Evolutionary conservation across 2,888 invertebrate species (phyloP), one percentile per base, ranked within the genome.

Genomic region (Pseudococcus jackbeardsleyi): DNA sequence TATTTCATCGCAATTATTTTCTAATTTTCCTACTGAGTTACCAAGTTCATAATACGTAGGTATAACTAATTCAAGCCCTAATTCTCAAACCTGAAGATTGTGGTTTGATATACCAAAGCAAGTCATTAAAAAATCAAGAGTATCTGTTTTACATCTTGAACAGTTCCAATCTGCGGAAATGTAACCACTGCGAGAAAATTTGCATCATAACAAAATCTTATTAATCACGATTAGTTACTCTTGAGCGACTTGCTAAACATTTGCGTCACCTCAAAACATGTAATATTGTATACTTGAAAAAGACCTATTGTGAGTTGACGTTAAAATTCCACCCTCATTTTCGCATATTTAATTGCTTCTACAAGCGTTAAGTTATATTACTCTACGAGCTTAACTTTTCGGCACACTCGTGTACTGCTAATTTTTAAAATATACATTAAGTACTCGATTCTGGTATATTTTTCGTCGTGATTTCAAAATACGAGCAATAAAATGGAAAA

Each of bases 221-320:
- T 85, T 85, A 85, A 85, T 85, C 85, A 85, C 54, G 59, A 85
- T 85, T 85, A 85, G 26, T 85, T 22, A 59, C 85, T 85, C 85
- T 85, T 59, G 33, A 59, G 85, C 26, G 64, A 85, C 59, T 85
- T 85, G 26, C 59, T 59, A 22, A 54, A 85, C 79, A 19, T 79
- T 46, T 19, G 19, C 79, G 79, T 79, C 79, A 79, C 79, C 79
- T 79, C 79, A 79, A 79, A 79, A 79, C 42, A 79, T 79, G 79
- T 79, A 42, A 42, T 79, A 79, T 42, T 79, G 46, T 79, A 79
- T 42, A 42, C 79, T 46, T 79, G 42, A 42, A 79, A 7, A 19
- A 79, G 8, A 79, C 46, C 79, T 79, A 79, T 79, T 79, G 42
- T 79, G 19, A 79, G 42, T 79, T 42, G 79, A 79, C 79, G 79